Base-by-base conservation (phyloP, 2,888 invertebrate species). In the Plebejus melissa region DNA sequence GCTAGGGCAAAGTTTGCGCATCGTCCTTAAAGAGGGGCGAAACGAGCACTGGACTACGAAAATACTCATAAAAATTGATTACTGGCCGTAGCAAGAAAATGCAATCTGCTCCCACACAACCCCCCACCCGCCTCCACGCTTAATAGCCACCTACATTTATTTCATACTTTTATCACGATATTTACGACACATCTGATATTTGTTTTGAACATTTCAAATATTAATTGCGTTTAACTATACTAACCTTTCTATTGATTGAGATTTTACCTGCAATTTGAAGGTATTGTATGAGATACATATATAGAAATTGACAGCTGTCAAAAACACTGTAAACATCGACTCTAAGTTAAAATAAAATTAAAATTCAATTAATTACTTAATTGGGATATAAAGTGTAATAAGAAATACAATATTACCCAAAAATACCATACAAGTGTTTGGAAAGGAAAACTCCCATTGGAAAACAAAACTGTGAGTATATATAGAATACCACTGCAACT, bases 11-110 rank as follows among this genome's bases (percentile, higher is more conserved):
- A 79, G 79, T 80, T 79, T 79, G 78, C 79, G 78, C 80, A 75
- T 79, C 79, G 76, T 77, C 79, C 79, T 76, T 77, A 77, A 78
- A 78, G 77, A 79, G 80, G 81, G 81, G 79, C 77, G 78, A 80
- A 76, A 76, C 81, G 80, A 80, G 80, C 82, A 80, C 81, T 83
- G 85, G 86, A 86, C 86, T 86, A 88, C 89, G 87, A 88, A 89
- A 90, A 88, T 87, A 83, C 84, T 86, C 89, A 88, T 90, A 91
- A 91, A 91, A 91, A 90, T 91, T 91, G 90, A 92, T 92, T 91
- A 90, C 90, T 87, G 83, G 83, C 86, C 87, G 86, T 85, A 88
- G 89, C 88, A 90, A 90, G 91, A 88, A 90, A 91, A 90, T 91
- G 90, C 90, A 91, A 91, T 92, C 90, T 89, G 87, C 87, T 82